Evolutionary conservation across 2,797 vertebrate species (phyloP).

Genomic region (Spatula clypeata): DNA sequence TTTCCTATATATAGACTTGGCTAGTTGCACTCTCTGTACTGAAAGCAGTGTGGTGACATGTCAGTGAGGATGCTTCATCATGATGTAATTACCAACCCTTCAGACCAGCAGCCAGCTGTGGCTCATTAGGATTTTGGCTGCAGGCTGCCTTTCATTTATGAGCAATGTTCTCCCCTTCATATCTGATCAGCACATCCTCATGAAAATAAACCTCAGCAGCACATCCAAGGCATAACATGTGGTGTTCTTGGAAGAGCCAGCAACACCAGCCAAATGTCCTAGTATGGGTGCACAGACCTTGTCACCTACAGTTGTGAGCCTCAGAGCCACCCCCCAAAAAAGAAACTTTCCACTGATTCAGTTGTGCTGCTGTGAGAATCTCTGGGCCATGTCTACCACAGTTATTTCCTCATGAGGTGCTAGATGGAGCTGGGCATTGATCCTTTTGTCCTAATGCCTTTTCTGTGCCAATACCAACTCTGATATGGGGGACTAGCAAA

Average conservation of each 20-base stretch:
- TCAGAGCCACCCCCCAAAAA: not conserved
- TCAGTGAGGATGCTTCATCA: not conserved
- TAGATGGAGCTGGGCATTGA: not conserved
- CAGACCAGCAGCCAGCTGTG: slow-evolving; percentile 57
- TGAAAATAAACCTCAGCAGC: slow-evolving; percentile 6
- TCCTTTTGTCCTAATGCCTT: rapidly evolving
- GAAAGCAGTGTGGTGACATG: not conserved
- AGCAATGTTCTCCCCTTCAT: slow-evolving; percentile 9
- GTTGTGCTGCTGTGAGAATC: not conserved
- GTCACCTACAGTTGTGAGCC: not conserved
- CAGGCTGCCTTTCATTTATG: slow-evolving; percentile 37
- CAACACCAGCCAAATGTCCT: not conserved
- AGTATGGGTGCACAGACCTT: not conserved
- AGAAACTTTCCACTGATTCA: not conserved
- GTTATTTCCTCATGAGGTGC: not conserved
- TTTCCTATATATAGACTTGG: slow-evolving; percentile 33
- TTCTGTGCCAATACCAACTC: not conserved
- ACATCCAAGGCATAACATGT: rapidly evolving
- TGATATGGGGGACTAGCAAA: not conserved
- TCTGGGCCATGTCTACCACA: not conserved
- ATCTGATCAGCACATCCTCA: slow-evolving; percentile 20
- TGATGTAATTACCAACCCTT: slow-evolving; percentile 44
- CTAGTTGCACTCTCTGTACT: not conserved
- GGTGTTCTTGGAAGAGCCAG: not conserved
- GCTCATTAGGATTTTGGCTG: slow-evolving; percentile 35